phyloP scores from a whole-genome alignment of 1,140 invertebrate species.

The Pteromalus puparum region DNA sequence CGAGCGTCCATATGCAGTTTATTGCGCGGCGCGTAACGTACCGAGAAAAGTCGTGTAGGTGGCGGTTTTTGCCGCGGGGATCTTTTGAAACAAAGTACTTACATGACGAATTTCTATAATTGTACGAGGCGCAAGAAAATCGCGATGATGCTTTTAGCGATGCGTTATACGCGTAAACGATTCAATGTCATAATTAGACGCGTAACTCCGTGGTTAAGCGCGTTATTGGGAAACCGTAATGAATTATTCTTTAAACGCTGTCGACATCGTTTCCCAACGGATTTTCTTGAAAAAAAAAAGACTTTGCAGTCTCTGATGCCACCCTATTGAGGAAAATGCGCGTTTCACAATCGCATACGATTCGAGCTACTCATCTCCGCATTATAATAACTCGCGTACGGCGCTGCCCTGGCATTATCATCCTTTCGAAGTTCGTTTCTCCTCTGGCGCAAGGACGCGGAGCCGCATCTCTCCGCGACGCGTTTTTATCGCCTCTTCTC shows the following conservation, averaged over 20 bases:
- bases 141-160: not conserved
- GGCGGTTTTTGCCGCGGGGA: not conserved
- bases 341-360: no score
- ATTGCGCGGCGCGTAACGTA: not conserved
- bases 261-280: not conserved
- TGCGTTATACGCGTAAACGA: not conserved
- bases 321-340: no score
- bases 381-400: no score
- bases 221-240: constrained; percentile 20
- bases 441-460: not conserved
- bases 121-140: not conserved
- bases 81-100: constrained; percentile 11
- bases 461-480: not conserved
- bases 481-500: constrained; percentile 27
- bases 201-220: not conserved
- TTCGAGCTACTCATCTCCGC: no score
- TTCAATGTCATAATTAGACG: not conserved
- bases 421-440: not conserved
- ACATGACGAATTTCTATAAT: constrained; percentile 9
- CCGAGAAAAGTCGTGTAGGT: not conserved
- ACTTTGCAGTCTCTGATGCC: no score
- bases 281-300: no score
- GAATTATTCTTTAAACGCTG: not conserved
- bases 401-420: no score
- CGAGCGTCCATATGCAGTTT: no score